A percentile compares a stretch with the other conserved stretches of the same genome.
Conservation (phyloP, 1,140 invertebrate genomes). For the Phortica variegata region DNA sequence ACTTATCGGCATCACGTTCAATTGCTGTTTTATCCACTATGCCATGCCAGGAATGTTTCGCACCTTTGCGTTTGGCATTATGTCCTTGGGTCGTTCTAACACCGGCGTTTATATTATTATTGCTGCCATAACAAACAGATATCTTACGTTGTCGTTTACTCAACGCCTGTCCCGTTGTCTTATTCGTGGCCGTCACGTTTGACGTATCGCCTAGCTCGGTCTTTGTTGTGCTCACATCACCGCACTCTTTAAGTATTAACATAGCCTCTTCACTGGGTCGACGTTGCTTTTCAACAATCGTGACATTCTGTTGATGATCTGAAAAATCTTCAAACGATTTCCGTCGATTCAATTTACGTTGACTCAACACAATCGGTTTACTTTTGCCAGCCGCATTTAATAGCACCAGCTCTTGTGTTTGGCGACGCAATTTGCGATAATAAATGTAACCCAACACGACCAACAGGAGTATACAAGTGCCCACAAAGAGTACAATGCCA, state of each 20-base stretch:
- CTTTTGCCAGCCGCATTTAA: background rate
- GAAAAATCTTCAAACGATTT: slow-evolving; percentile 65
- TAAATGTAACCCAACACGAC: slow-evolving; percentile 41
- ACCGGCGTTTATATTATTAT: slow-evolving; percentile 30
- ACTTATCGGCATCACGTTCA: no score
- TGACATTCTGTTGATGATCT: slow-evolving; percentile 49
- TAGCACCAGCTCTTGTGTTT: slow-evolving; percentile 31
- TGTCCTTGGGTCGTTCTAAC: slow-evolving; percentile 8
- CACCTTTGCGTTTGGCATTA: slow-evolving; percentile 29
- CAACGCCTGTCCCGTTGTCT: slow-evolving; percentile 8
- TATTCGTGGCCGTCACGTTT: background rate
- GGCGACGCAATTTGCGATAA: slow-evolving; percentile 37
- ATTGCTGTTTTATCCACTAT: slow-evolving; percentile 32
- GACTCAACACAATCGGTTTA: slow-evolving; percentile 1
- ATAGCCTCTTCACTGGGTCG: slow-evolving; percentile 78
- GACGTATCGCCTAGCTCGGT: no score
- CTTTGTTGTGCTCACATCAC: slow-evolving; percentile 32
- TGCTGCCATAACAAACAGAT: slow-evolving; percentile 47
- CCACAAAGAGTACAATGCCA: slow-evolving; percentile 42
- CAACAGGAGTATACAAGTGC: slow-evolving; percentile 43
- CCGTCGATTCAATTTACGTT: slow-evolving; percentile 56
- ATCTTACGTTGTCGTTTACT: slow-evolving; percentile 29
- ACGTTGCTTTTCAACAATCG: slow-evolving; percentile 59
- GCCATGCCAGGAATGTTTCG: slow-evolving; percentile 35
- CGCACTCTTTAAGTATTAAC: slow-evolving; percentile 60